Percentiles rank a stretch among this genome's conserved stretches.
Conservation (phyloP, 2,888 invertebrate genomes). For the Eurytoma adleriae region DNA sequence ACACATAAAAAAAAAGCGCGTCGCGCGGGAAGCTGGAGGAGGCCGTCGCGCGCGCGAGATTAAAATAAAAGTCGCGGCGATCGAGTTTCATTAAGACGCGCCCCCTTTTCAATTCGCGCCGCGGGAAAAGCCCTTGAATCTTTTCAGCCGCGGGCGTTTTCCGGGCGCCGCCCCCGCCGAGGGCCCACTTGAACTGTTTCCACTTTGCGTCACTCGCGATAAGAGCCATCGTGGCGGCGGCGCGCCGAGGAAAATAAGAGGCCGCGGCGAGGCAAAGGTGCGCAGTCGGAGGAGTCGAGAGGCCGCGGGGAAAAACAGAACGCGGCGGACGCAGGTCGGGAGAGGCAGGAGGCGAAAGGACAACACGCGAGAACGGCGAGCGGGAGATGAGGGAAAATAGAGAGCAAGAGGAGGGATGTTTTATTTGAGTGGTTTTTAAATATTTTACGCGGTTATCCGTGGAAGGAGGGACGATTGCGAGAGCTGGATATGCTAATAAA, state of each 20-base stretch:
- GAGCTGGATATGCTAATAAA: no score
- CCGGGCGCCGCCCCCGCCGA: slow-evolving; percentile 42
- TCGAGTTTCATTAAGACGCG: slow-evolving; percentile 42
- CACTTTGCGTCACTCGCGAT: slow-evolving; percentile 61
- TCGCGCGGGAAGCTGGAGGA: neutral
- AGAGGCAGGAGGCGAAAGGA: no score
- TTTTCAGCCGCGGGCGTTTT: slow-evolving; percentile 29
- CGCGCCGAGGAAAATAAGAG: slow-evolving; percentile 52
- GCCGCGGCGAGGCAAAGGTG: slow-evolving; percentile 28
- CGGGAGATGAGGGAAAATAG: no score
- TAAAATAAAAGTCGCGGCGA: slow-evolving; percentile 31
- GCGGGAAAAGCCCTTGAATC: slow-evolving; percentile 44
- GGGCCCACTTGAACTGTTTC: slow-evolving; percentile 65
- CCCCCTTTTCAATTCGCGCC: slow-evolving; percentile 31
- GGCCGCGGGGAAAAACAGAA: no score
- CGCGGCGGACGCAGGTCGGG: no score
- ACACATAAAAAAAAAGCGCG: neutral
- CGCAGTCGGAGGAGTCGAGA: neutral
- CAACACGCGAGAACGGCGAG: no score
- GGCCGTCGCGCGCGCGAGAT: neutral
- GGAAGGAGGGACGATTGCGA: no score
- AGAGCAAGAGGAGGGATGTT: no score
- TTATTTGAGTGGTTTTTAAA: no score
- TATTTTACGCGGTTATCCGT: no score
- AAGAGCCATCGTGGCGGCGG: slow-evolving; percentile 57